Conservation (phyloP, 2,888 invertebrate genomes). For the Uropetala carovei region DNA sequence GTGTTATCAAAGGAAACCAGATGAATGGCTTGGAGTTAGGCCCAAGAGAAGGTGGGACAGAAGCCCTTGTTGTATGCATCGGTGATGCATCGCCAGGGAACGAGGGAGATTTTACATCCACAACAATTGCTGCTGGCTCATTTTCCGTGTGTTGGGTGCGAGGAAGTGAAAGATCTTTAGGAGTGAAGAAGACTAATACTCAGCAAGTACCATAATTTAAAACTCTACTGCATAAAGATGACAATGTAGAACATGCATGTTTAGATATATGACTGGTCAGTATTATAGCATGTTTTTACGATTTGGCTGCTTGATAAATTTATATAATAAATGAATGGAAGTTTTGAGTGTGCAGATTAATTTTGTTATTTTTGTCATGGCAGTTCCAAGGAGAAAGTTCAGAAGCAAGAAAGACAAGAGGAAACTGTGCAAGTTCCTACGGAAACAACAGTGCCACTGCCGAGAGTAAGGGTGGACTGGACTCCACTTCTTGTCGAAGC, state of each 20-base stretch:
- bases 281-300: neutral
- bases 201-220: neutral
- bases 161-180: neutral
- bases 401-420: neutral
- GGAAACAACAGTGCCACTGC: conserved; percentile 37
- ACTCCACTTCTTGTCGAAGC: conserved; percentile 73
- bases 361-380: neutral
- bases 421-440: conserved; percentile 1
- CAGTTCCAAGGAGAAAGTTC: neutral
- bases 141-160: conserved; percentile 51
- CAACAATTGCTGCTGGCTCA: conserved; percentile 14
- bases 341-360: neutral
- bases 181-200: neutral
- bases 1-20: conserved; percentile 69
- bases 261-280: neutral
- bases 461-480: conserved; percentile 75
- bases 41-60: conserved; percentile 77
- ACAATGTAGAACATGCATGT: no score
- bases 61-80: conserved; percentile 76
- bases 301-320: neutral
- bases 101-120: neutral
- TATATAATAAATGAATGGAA: neutral
- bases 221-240: neutral
- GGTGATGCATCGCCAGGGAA: conserved; percentile 73
- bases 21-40: conserved; percentile 74